phyloP scores from a whole-genome alignment of 1,140 invertebrate species.

The Bombus confusus region DNA sequence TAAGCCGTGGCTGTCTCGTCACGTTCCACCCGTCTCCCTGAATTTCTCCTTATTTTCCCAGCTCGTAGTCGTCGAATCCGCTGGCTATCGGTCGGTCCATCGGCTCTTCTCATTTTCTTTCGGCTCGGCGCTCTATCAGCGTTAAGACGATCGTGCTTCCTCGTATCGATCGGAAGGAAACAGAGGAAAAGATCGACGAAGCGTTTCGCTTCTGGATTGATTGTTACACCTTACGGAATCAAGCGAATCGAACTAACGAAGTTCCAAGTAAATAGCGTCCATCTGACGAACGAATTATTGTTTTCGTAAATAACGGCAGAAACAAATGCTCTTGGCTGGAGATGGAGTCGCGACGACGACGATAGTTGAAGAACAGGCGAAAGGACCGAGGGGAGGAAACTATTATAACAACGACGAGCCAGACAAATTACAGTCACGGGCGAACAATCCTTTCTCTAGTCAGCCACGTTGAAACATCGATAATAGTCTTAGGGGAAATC shows the following conservation, averaged over 20 bases:
- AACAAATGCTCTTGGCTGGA: background rate
- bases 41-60: conserved; percentile 11
- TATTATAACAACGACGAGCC: background rate
- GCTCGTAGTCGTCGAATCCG: background rate
- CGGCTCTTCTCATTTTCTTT: background rate
- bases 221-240: background rate
- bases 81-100: background rate
- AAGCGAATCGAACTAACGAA: background rate
- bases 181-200: background rate
- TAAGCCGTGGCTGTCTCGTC: conserved; percentile 24
- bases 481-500: background rate
- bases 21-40: background rate
- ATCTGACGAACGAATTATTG: background rate
- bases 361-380: background rate
- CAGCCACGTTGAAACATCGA: background rate
- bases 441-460: background rate
- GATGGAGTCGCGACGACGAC: background rate
- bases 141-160: background rate
- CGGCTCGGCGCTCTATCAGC: conserved; percentile 6
- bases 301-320: background rate
- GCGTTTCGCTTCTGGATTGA: background rate
- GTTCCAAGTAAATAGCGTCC: background rate
- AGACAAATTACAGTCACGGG: background rate
- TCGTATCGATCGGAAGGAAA: background rate
- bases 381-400: background rate